A percentile compares a stretch with the other conserved stretches of the same genome.
These are phyloP conservation scores for Saccostrea echinata DNA, from an alignment of 1,140 invertebrate genomes.

Conservation along the genomic window DNA sequence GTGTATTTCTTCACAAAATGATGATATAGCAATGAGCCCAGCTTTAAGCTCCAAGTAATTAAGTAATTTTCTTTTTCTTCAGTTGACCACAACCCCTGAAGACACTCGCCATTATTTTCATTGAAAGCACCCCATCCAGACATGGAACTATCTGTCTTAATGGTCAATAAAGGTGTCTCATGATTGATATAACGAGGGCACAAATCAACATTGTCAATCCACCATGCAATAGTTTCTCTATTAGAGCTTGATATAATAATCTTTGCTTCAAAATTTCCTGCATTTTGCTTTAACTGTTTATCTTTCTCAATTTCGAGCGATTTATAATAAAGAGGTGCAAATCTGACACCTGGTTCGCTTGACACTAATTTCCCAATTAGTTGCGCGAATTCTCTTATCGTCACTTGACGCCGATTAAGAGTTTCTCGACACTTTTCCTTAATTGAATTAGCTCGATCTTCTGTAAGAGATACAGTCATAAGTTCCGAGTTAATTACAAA, in stretches of 20 bases:
- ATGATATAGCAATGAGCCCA: too few relatives aligned
- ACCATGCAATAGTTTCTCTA: neutral
- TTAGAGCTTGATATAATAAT: neutral
- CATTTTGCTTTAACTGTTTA: neutral
- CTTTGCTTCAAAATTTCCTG: conserved; percentile 29
- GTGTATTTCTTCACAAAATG: too few relatives aligned
- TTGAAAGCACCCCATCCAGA: neutral
- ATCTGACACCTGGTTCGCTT: conserved; percentile 30
- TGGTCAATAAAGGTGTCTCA: neutral
- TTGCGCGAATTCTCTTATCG: conserved; percentile 4
- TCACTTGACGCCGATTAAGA: neutral
- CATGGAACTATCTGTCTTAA: neutral
- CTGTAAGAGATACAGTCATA: conserved; percentile 26
- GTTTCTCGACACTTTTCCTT: neutral
- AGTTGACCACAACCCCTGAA: neutral
- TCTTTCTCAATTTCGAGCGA: conserved; percentile 36
- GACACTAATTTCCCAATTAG: conserved; percentile 43
- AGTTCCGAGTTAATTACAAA: neutral
- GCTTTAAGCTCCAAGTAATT: too few relatives aligned
- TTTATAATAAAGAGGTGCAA: conserved; percentile 36
- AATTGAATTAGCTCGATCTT: neutral
- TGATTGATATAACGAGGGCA: neutral
- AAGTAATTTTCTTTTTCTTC: too few relatives aligned
- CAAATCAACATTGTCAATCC: neutral
- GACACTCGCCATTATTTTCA: neutral